phyloP scores from a whole-genome alignment of 2,797 vertebrate genomes.

The Manis crassicaudata region DNA sequence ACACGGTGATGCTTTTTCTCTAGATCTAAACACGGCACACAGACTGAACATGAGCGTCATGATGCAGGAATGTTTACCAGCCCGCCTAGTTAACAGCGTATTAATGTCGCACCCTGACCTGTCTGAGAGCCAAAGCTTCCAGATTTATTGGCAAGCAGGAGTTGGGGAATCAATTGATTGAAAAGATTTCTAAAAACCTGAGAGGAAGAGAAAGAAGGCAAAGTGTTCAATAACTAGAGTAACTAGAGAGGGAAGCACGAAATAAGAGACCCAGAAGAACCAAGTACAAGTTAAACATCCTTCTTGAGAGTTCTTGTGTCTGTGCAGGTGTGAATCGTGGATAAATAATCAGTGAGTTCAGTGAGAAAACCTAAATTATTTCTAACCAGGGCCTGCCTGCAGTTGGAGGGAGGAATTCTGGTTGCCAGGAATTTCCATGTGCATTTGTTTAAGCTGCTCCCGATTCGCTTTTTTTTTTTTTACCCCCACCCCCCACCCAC shows the following conservation, averaged over 20 bases:
- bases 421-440: not conserved
- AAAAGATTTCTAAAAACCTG: constrained; percentile 46
- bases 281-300: constrained; percentile 44
- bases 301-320: constrained; percentile 46
- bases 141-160: not conserved
- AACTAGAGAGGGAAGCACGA: not conserved
- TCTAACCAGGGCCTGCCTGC: not conserved
- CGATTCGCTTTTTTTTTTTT: not conserved
- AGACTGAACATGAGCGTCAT: not conserved
- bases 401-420: not conserved
- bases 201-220: not conserved
- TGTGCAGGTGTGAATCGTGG: not conserved
- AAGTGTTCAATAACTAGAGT: constrained; percentile 25
- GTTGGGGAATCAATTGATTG: not conserved
- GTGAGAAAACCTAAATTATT: constrained; percentile 61
- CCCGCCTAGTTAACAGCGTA: not conserved
- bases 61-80: not conserved
- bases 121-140: not conserved
- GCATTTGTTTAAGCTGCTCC: not conserved
- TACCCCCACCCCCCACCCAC: not conserved
- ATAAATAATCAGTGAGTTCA: constrained; percentile 43
- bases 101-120: not conserved
- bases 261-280: constrained; percentile 44
- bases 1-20: not conserved
- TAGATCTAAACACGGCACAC: not conserved